Conservation (phyloP, 2,888 invertebrate genomes). For the Diarsia mendica region DNA sequence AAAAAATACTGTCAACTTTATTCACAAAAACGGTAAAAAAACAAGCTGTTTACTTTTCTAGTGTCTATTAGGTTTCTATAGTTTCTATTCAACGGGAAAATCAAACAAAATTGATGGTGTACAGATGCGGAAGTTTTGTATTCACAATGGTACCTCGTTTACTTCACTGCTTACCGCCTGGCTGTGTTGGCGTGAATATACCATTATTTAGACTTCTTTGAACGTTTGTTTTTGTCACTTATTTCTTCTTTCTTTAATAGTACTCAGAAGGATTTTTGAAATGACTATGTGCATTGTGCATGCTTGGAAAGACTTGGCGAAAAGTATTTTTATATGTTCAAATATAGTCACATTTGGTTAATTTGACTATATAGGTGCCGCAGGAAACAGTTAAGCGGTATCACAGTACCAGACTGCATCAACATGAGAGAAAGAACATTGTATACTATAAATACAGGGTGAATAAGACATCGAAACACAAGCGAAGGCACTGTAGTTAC, state of each 20-base stretch:
- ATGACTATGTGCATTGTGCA: neutral
- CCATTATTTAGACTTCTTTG: conserved; percentile 13
- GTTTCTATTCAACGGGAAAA: conserved; percentile 40
- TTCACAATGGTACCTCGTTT: conserved; percentile 51
- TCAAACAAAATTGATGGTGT: conserved; percentile 45
- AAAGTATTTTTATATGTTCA: neutral
- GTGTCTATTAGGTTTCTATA: conserved; percentile 38
- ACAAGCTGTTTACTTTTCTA: neutral
- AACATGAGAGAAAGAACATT: too few species aligned
- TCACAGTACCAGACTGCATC: too few species aligned
- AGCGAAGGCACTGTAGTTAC: too few species aligned
- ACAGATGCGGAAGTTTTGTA: conserved; percentile 40
- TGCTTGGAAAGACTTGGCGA: too few species aligned
- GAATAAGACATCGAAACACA: too few species aligned
- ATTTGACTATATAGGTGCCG: neutral
- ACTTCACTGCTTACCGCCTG: conserved; percentile 39
- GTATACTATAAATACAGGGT: too few species aligned
- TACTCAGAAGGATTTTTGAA: neutral
- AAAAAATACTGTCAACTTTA: neutral
- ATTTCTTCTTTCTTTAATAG: neutral
- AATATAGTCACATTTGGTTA: neutral
- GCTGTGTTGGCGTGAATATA: conserved; percentile 40
- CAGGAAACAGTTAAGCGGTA: too few species aligned
- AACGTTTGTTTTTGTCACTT: conserved; percentile 4
- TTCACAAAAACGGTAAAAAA: neutral